Percentiles rank a stretch among this genome's conserved stretches.
Evolutionary conservation across 92 coral and sea anemone species (phyloP).

Genomic region (Siderastrea siderea): DNA sequence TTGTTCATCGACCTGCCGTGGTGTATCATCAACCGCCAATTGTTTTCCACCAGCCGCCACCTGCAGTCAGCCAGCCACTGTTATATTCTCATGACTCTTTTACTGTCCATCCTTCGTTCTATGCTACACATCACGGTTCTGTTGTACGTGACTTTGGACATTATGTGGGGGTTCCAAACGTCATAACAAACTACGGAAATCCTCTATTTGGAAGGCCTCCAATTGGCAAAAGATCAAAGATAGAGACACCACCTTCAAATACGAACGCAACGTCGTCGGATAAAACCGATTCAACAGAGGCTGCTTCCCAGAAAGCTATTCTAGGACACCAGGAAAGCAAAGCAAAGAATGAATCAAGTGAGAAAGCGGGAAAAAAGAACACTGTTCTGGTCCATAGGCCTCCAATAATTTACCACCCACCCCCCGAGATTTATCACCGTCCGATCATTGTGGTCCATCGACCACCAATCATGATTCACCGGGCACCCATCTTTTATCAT

Average conservation of each 20-base stretch:
- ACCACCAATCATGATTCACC: constrained; percentile 97
- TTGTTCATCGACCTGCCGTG: constrained; percentile 98
- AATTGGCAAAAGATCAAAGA: constrained; percentile 80
- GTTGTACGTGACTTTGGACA: constrained; percentile 98
- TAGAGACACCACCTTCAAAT: constrained; percentile 42
- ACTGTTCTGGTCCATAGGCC: constrained; percentile 93
- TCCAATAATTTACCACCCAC: constrained; percentile 99
- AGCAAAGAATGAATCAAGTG: constrained; percentile 59
- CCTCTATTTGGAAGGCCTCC: constrained; percentile 83
- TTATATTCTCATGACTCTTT: constrained; percentile 98
- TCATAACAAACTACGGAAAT: constrained; percentile 89
- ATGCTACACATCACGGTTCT: constrained; percentile 97
- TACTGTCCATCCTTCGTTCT: constrained; percentile 95
- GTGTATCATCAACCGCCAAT: constrained; percentile 99
- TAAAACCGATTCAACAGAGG: neutral
- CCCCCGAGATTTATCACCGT: constrained; percentile 98
- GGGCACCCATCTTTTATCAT: constrained; percentile 95
- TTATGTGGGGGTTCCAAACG: constrained; percentile 94
- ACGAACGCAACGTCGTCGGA: constrained; percentile 31
- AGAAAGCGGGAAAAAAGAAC: constrained; percentile 92
- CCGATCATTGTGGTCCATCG: constrained; percentile 98
- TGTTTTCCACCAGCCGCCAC: constrained; percentile 98
- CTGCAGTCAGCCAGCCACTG: constrained; percentile 96
- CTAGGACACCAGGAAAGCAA: constrained; percentile 12
- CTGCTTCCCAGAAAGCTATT: constrained; percentile 31